phyloP scores from a whole-genome alignment of 2,888 invertebrate genomes.

The Abscondita cerata region DNA sequence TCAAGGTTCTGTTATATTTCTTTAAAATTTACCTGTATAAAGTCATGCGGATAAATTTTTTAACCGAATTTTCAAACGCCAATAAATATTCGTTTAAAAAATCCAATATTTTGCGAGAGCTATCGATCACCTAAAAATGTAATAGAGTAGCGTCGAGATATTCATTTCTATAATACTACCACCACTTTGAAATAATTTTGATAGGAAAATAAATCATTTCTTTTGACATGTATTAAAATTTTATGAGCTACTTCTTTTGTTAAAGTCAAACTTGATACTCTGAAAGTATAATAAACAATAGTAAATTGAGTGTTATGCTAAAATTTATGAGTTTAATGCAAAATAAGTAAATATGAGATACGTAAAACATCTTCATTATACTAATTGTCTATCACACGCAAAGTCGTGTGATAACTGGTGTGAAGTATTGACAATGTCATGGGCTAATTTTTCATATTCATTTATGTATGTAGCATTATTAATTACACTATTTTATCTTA shows the following conservation, averaged over 20 bases:
- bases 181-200: conserved; percentile 28
- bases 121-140: conserved; percentile 27
- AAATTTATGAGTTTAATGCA: neutral
- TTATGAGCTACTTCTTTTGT: conserved; percentile 18
- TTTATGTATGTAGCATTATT: neutral
- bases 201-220: conserved; percentile 27
- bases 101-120: conserved; percentile 6
- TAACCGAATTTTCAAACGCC: neutral
- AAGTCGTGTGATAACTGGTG: conserved; percentile 14
- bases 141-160: conserved; percentile 21
- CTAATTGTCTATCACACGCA: conserved; percentile 17
- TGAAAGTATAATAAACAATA: neutral
- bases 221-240: conserved; percentile 28
- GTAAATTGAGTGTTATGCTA: neutral
- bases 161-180: conserved; percentile 23
- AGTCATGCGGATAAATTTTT: neutral
- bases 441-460: conserved; percentile 16
- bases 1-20: too few species aligned
- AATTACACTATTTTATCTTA: neutral
- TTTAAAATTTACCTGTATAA: too few species aligned
- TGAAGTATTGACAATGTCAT: conserved; percentile 16
- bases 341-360: neutral
- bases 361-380: conserved; percentile 17
- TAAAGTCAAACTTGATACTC: neutral
- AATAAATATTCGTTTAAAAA: conserved; percentile 1